Conservation (phyloP, 2,888 invertebrate genomes). For the Nipponacmea schrenckii region DNA sequence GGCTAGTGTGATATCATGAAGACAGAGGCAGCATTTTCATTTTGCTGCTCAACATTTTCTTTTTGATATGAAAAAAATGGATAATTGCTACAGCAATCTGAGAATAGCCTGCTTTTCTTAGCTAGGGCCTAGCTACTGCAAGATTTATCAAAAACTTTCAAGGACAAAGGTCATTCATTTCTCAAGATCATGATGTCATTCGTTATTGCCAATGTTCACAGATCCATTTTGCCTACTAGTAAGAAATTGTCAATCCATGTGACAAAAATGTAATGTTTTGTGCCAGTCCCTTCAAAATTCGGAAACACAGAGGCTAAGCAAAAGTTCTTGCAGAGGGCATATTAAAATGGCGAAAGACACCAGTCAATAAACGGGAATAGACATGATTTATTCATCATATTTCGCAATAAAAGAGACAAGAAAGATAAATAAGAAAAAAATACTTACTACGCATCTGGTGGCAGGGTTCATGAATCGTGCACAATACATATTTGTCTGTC, state of each 20-base stretch:
- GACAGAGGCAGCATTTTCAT: too few species aligned
- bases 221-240: background rate
- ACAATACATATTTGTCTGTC: constrained; percentile 53
- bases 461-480: constrained; percentile 53
- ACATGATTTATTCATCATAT: background rate
- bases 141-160: background rate
- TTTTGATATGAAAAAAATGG: too few species aligned
- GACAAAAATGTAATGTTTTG: too few species aligned
- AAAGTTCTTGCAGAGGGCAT: background rate
- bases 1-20: too few species aligned
- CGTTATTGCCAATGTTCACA: background rate
- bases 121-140: too few species aligned
- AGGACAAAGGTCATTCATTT: constrained; percentile 5
- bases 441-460: constrained; percentile 57
- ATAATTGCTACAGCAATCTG: too few species aligned
- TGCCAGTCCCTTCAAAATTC: too few species aligned
- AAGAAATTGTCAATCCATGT: too few species aligned
- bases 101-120: too few species aligned
- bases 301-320: too few species aligned
- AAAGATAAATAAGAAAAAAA: constrained; percentile 7
- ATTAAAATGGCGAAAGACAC: constrained; percentile 6
- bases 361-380: constrained; percentile 10
- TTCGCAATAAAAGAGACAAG: constrained; percentile 9
- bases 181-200: background rate
- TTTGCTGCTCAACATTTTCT: too few species aligned